Evolutionary conservation across 1,140 invertebrate species (phyloP), one percentile per base, ranked within the genome.

Genomic region (Bombus balteatus): DNA sequence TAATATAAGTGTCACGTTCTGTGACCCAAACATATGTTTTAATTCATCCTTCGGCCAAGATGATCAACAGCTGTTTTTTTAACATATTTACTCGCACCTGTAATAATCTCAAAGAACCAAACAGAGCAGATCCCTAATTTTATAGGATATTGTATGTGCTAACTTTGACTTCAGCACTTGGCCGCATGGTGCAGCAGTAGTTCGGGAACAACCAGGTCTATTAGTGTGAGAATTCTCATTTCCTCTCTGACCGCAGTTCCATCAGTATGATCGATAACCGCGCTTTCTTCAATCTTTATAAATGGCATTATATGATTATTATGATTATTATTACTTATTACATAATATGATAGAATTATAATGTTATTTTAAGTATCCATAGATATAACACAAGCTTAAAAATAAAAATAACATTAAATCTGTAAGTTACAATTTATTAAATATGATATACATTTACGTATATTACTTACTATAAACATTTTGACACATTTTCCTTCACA

Each of bases 401-500:
- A 76, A 66, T 83, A 83, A 76, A 68, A 39, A 32, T 41, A 18
- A 47, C 10, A 3, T 25, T 75, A 25, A 57, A 57, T n/a, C 41
- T 68, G 13, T 81, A 85, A 85, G 41, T 81, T 85, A 85, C 0
- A 81, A 77, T 86, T 81, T 88, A 88, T 86, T 86, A 86, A 81
- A 86, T 88, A 81, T 72, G 32, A 70, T 75, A 79, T 73, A 84
- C 65, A 87, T 87, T 57, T 85, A 84, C 66, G 66, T 72, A 66
- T 70, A 75, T 81, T 80, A 88, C 73, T 85, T 83, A 80, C 87
- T 89, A 89, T 89, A 89, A 88, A 89, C 43, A 86, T 88, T 83
- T 88, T 66, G 76, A 89, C 80, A 88, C 71, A 79, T 68, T 86
- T 86, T 75, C 32, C 41, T 81, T 39, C 34, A 41, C 62, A 80